phyloP scores from a whole-genome alignment of 2,113 vertebrate species.

The Chaetorhynchus papuensis region DNA sequence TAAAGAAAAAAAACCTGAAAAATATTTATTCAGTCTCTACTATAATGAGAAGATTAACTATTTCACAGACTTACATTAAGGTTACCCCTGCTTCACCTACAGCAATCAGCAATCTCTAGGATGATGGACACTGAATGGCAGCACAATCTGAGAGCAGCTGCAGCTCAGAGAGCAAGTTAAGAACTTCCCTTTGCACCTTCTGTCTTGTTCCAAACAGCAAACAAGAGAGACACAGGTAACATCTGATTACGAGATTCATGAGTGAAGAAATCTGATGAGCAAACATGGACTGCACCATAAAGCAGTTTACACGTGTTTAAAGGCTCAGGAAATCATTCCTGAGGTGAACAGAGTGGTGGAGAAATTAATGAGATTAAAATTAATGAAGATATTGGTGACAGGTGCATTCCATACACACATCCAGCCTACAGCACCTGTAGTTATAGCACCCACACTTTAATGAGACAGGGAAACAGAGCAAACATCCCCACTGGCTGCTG shows the following conservation, averaged over 20 bases:
- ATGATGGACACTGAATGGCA: background rate
- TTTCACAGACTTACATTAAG: background rate
- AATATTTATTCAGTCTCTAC: background rate
- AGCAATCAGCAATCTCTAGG: background rate
- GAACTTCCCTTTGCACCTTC: background rate
- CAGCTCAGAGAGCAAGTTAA: background rate
- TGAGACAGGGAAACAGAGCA: background rate
- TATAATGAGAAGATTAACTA: background rate
- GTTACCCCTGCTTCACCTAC: background rate
- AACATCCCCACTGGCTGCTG: background rate
- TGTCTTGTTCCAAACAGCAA: background rate
- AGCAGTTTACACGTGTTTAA: background rate
- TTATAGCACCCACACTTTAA: background rate
- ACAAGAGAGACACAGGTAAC: background rate
- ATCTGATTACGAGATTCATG: background rate
- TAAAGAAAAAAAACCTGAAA: background rate
- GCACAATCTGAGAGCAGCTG: background rate
- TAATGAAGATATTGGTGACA: background rate
- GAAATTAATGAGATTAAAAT: background rate
- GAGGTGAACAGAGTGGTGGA: background rate
- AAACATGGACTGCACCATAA: background rate
- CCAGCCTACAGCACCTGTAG: background rate
- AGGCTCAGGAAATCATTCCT: background rate
- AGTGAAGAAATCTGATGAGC: background rate
- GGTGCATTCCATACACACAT: background rate